Conservation (phyloP, 2,113 vertebrate genomes). For the Nibea coibor region DNA sequence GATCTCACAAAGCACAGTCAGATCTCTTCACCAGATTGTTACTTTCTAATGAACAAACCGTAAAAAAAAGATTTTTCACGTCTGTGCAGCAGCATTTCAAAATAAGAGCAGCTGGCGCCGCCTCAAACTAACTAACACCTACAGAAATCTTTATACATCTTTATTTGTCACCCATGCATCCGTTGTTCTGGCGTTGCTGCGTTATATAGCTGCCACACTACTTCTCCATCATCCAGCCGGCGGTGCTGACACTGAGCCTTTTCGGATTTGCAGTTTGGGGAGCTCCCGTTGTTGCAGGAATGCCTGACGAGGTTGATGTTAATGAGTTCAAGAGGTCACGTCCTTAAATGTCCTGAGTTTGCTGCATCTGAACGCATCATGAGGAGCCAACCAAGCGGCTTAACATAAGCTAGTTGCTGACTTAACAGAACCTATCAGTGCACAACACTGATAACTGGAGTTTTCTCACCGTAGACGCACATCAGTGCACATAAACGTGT, state of each 20-base stretch:
- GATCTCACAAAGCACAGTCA: background rate
- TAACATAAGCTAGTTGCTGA: background rate
- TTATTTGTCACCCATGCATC: background rate
- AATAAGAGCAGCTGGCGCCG: background rate
- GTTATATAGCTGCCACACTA: background rate
- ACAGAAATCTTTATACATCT: constrained; percentile 1
- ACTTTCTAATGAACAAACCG: background rate
- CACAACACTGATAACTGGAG: background rate
- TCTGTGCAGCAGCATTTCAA: background rate
- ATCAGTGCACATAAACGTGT: background rate
- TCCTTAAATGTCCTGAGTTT: no score
- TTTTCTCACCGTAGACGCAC: background rate
- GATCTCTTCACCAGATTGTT: background rate
- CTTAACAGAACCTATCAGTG: background rate
- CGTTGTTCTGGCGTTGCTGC: background rate
- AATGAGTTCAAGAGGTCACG: background rate
- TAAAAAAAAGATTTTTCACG: background rate
- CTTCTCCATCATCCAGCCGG: background rate
- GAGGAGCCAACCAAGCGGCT: background rate
- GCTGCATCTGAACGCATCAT: background rate
- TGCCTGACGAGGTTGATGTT: background rate
- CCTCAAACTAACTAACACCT: background rate
- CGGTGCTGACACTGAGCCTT: background rate
- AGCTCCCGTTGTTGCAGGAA: background rate
- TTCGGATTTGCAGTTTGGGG: background rate